Evolutionary conservation across 2,113 vertebrate genomes (phyloP), one percentile per base, ranked within the genome.

Genomic region (Zosterops hypoxanthus): DNA sequence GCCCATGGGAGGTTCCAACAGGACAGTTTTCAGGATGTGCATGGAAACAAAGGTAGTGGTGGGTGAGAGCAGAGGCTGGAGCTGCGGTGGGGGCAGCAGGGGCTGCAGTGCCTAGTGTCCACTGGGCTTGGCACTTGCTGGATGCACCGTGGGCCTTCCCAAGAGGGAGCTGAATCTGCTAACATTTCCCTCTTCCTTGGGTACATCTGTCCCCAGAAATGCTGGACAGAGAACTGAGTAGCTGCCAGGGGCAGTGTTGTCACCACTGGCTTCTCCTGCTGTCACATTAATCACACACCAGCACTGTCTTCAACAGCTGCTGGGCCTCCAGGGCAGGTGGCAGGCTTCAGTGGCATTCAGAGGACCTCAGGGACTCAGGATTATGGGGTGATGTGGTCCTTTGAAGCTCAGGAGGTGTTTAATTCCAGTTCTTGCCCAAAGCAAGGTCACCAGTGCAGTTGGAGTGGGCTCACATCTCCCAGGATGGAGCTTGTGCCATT

Each of bases 291-390:
- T 41, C 44, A 41, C 25, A 60, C 29, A 28, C 18, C 8, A 2
- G 34, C 20, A 8, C 5, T 5, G 49, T 49, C 60, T 75, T 41
- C 2, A 11, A 39, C 59, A 41, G 41, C 14, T 64, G 28, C 80
- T 63, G 41, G 33, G 28, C 31, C 33, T 55, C 33, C 63, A 19
- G n/a, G 61, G 23, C n/a, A 36, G 75, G 23, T 26, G 26, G 17
- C 34, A 17, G 10, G 29, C 34, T 6, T 4, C 5, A 4, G 0
- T 11, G 46, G 29, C 7, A 12, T 24, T 72, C 92, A 3, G 5
- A 41, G 46, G 15, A 26, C 13, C 60, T n/a, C 65, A 33, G 39
- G 23, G 39, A 5, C 41, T 34, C 47, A 41, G 29, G 31, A 8
- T 56, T 34, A 24, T 3, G 55, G 42, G 28, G 11, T 33, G 33